Evolutionary conservation across 2,113 vertebrate species (phyloP).

Genomic region (Tapirus terrestris): DNA sequence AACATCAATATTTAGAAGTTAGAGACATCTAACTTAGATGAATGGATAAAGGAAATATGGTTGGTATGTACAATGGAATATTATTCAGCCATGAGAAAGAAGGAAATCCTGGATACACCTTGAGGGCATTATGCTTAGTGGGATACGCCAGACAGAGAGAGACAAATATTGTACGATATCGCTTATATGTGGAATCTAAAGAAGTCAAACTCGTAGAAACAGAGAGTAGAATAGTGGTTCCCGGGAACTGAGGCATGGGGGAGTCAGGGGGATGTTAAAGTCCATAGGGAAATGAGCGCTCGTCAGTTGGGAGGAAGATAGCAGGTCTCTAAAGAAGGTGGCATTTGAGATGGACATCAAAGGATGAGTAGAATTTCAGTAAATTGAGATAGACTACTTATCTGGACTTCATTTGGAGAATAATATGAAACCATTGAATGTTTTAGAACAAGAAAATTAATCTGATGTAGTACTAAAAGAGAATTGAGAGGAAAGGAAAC

Average conservation of each 20-base stretch:
- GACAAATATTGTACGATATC: not conserved
- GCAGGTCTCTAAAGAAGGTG: not conserved
- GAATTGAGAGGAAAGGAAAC: not conserved
- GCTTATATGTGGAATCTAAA: not conserved
- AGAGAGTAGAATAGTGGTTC: not conserved
- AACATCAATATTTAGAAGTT: not conserved
- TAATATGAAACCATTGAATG: not conserved
- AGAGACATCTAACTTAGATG: not conserved
- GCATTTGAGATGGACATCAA: not conserved
- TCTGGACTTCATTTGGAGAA: not conserved
- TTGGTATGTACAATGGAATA: not conserved
- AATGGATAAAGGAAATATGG: not conserved
- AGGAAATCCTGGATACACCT: not conserved
- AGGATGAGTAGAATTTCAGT: not conserved
- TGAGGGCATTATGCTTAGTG: not conserved
- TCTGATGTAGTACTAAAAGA: not conserved
- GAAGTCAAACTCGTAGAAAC: not conserved
- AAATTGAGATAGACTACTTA: not conserved
- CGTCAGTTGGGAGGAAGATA: not conserved
- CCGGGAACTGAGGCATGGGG: not conserved
- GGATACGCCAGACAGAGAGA: not conserved
- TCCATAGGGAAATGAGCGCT: not conserved
- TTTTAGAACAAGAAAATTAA: constrained; percentile 17
- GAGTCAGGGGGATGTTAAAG: not conserved
- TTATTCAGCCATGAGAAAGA: not conserved